Base-by-base conservation (phyloP, 2,888 invertebrate genomes). In the Oscheius sp. region DNA sequence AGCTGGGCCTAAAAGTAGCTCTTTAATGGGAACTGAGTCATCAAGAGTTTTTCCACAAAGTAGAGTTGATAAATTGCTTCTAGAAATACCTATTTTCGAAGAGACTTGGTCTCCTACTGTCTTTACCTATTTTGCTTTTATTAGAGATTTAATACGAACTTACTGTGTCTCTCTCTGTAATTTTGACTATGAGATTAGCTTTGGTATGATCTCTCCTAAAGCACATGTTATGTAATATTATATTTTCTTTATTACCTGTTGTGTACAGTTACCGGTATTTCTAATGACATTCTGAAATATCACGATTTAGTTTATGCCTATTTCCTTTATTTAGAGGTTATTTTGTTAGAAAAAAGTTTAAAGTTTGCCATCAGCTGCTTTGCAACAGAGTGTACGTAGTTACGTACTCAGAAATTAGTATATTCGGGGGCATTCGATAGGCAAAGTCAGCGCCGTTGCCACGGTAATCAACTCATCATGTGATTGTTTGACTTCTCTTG, bases 31-130 rank as follows among this genome's bases (percentile, higher is more conserved):
- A n/a, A 68, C 70, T 2, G 53, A 58, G 37, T 63, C 66, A 0
- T 69, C 65, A 10, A 79, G 33, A 20, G 55, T 65, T 20, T 69
- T 70, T 12, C 79, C 79, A 65, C 76, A 74, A 39, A 79, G 73
- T 10, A 78, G 61, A 3, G 73, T 64, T 63, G 74, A 74, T 33
- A 79, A n/a, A 37, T 74, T 69, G 15, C 70, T 67, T 10, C 66
- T 67, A 0, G 74, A 70, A 20, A 76, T 71, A 12, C 48, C 46
- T 8, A 33, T 67, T 25, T 15, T 37, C 12, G 10, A 5, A 5
- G 66, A 67, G 8, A 67, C 23, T 8, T n/a, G 31, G 6, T 55
- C 46, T 8, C 5, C 23, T 1, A 37, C 33, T 31, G 64, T 45
- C 31, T 57, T 27, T 17, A 67, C 42, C 66, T 67, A 29, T n/a